Percentiles rank a stretch among this genome's conserved stretches.
These are phyloP conservation scores for Sitta europaea DNA, from an alignment of 2,113 vertebrate species.

Conservation along the genomic window DNA sequence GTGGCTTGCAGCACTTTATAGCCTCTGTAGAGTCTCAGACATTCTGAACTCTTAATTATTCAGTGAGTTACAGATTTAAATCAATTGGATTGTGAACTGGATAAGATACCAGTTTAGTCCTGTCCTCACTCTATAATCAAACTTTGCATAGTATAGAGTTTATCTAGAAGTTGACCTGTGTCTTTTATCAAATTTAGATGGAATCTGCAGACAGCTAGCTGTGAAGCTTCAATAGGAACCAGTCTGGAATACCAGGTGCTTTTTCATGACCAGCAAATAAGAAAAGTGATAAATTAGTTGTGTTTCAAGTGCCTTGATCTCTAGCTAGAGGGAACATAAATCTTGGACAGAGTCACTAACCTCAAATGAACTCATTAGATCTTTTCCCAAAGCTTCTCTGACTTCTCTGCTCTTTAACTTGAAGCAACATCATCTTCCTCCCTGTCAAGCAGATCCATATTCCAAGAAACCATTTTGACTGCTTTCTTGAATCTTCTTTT, in stretches of 20 bases:
- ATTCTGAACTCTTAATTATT: constrained; percentile 31
- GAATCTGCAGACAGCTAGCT: background rate
- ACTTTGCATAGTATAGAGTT: background rate
- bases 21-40: background rate
- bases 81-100: background rate
- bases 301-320: constrained; percentile 55
- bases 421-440: background rate
- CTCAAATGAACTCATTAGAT: constrained; percentile 24
- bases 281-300: constrained; percentile 33
- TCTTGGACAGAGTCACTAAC: background rate
- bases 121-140: background rate
- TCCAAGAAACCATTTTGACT: background rate
- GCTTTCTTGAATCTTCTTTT: background rate
- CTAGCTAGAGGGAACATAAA: background rate
- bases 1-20: background rate
- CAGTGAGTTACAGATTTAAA: constrained; percentile 40
- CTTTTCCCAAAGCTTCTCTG: background rate
- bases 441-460: background rate
- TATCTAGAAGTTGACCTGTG: constrained; percentile 10
- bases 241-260: background rate
- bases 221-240: background rate
- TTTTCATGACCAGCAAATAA: background rate
- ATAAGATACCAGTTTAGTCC: constrained; percentile 6
- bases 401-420: background rate
- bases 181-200: background rate